Conservation (phyloP, 2,888 invertebrate species). For the Cancer borealis region DNA sequence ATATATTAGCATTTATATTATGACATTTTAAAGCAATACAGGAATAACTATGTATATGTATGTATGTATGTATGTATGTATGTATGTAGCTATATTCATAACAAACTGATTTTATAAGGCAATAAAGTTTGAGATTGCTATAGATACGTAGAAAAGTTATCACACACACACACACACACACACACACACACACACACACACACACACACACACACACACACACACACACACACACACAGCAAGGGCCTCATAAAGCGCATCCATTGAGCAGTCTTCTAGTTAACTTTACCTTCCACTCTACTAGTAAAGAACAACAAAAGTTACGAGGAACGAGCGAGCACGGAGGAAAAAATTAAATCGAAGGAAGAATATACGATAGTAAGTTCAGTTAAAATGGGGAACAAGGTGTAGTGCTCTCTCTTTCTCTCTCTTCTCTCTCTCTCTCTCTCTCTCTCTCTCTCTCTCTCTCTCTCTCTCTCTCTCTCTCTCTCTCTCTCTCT, state of each 20-base stretch:
- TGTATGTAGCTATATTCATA: neutral
- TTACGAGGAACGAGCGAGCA: neutral
- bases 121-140: neutral
- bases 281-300: neutral
- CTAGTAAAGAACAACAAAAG: conserved; percentile 15
- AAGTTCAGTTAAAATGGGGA: neutral
- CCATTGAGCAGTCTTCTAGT: neutral
- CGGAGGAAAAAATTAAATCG: neutral
- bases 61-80: too few species aligned
- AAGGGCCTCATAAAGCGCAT: neutral
- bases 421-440: conserved; percentile 28
- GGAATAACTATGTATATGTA: neutral
- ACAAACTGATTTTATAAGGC: neutral
- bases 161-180: neutral
- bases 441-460: conserved; percentile 36
- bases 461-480: conserved; percentile 15
- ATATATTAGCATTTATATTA: neutral
- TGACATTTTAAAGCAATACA: neutral
- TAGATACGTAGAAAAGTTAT: neutral
- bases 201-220: conserved; percentile 3
- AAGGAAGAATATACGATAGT: neutral
- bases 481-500: neutral
- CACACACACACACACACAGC: neutral
- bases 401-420: neutral
- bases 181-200: conserved; percentile 9